Percentiles rank a stretch among this genome's conserved stretches.
Evolutionary conservation across 2,113 vertebrate genomes (phyloP).

Genomic region (Tor tambroides): DNA sequence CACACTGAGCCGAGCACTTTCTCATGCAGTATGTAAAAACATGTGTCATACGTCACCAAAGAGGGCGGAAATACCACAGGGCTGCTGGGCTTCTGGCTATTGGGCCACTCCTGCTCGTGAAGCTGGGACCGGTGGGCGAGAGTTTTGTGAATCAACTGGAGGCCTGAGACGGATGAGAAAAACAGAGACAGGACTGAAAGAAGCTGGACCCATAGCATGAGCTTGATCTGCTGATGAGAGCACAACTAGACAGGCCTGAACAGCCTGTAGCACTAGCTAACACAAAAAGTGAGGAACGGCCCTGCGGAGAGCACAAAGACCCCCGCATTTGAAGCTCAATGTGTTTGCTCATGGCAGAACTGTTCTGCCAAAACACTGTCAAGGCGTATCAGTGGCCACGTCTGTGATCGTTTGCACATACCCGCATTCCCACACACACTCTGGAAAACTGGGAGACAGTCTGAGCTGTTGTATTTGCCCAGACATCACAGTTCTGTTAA

Average conservation of each 20-base stretch:
- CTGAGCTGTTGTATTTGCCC: slow-evolving; percentile 70
- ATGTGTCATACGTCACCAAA: slow-evolving; percentile 54
- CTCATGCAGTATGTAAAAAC: slow-evolving; percentile 62
- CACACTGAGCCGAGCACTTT: slow-evolving; percentile 57
- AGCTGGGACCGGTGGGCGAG: slow-evolving; percentile 13
- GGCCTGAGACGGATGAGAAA: slow-evolving; percentile 34
- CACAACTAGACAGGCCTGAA: slow-evolving; percentile 13
- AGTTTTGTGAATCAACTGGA: slow-evolving; percentile 14
- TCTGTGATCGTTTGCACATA: slow-evolving; percentile 64
- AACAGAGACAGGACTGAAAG: slow-evolving; percentile 24
- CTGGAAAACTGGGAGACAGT: slow-evolving; percentile 58
- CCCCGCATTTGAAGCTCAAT: slow-evolving; percentile 63
- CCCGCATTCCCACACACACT: slow-evolving; percentile 40
- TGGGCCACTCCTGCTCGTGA: background rate
- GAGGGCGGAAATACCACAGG: slow-evolving; percentile 51
- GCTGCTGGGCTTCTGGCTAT: slow-evolving; percentile 29
- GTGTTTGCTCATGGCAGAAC: slow-evolving; percentile 70
- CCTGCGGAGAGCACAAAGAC: slow-evolving; percentile 28
- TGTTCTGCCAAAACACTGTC: slow-evolving; percentile 75
- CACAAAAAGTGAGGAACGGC: slow-evolving; percentile 17
- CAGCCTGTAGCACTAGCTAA: slow-evolving; percentile 8
- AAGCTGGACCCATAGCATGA: background rate
- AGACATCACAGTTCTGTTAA: slow-evolving; percentile 37
- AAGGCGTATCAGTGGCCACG: slow-evolving; percentile 64
- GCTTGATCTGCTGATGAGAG: slow-evolving; percentile 13